Conservation (phyloP, 37 sponge, comb jelly and placozoan species). For the Aplysina aerophoba region DNA sequence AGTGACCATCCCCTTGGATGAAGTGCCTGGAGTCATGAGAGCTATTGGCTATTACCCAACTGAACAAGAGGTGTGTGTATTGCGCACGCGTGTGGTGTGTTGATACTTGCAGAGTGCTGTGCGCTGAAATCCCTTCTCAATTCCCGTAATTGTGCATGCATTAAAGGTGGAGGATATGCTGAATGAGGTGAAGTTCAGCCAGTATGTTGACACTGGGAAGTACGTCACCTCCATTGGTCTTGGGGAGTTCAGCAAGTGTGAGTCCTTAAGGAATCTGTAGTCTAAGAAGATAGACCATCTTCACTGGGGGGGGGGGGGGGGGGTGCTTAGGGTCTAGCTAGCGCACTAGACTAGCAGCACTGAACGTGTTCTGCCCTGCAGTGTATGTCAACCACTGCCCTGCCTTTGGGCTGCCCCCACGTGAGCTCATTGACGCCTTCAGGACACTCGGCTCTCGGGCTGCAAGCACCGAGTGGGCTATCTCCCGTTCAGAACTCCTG, state of each 20-base stretch:
- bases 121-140: too few relatives aligned
- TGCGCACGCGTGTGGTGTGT: too few relatives aligned
- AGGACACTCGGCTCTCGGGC: conserved; percentile 56
- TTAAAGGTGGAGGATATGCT: conserved; percentile 87
- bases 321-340: too few relatives aligned
- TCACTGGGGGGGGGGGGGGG: too few relatives aligned
- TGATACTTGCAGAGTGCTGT: too few relatives aligned
- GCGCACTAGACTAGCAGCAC: too few relatives aligned
- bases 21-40: conserved; percentile 93
- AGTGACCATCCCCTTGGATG: conserved; percentile 68
- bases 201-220: conserved; percentile 86
- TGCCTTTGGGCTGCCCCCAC: conserved; percentile 86
- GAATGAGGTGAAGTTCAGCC: conserved; percentile 96
- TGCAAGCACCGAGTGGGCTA: conserved; percentile 39
- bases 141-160: too few relatives aligned
- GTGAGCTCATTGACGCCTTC: conserved; percentile 75
- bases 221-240: conserved; percentile 77
- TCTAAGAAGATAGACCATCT: too few relatives aligned
- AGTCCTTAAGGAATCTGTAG: too few relatives aligned
- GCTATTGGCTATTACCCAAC: conserved; percentile 98
- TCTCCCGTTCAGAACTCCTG: conserved; percentile 65
- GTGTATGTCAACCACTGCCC: conserved; percentile 98
- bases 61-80: conserved; percentile 83
- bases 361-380: conserved; percentile 36
- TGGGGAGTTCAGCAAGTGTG: conserved; percentile 80